Evolutionary conservation across 2,113 vertebrate species (phyloP).

Genomic region (Macaca nemestrina): DNA sequence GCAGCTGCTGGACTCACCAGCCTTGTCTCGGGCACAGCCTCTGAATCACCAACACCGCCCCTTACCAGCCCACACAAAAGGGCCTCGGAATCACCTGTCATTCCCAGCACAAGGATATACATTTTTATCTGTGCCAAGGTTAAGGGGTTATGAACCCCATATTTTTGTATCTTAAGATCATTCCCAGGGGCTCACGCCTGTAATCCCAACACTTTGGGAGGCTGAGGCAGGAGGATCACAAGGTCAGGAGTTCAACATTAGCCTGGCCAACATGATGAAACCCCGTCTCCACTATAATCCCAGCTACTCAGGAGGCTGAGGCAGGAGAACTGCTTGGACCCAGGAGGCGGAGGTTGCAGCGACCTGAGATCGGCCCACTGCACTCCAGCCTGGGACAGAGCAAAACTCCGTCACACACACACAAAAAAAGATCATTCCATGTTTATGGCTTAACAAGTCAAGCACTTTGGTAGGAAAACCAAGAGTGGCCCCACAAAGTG

Average conservation of each 20-base stretch:
- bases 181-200: not conserved
- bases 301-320: too few species aligned
- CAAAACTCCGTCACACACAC: too few species aligned
- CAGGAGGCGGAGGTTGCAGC: too few species aligned
- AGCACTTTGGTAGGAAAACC: slow-evolving; percentile 9
- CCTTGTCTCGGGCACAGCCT: not conserved
- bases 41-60: not conserved
- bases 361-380: too few species aligned
- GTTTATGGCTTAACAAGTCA: not conserved
- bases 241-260: too few species aligned
- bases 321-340: too few species aligned
- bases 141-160: not conserved
- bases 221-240: too few species aligned
- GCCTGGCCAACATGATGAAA: too few species aligned
- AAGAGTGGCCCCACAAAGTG: not conserved
- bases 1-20: not conserved
- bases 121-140: not conserved
- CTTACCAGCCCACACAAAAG: not conserved
- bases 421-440: not conserved
- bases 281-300: too few species aligned
- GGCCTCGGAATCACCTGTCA: not conserved
- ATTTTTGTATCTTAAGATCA: not conserved
- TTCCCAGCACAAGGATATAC: not conserved
- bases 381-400: too few species aligned
- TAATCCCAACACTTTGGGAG: too few species aligned